Conservation (phyloP, 2,113 vertebrate genomes). For the Manacus vitellinus region DNA sequence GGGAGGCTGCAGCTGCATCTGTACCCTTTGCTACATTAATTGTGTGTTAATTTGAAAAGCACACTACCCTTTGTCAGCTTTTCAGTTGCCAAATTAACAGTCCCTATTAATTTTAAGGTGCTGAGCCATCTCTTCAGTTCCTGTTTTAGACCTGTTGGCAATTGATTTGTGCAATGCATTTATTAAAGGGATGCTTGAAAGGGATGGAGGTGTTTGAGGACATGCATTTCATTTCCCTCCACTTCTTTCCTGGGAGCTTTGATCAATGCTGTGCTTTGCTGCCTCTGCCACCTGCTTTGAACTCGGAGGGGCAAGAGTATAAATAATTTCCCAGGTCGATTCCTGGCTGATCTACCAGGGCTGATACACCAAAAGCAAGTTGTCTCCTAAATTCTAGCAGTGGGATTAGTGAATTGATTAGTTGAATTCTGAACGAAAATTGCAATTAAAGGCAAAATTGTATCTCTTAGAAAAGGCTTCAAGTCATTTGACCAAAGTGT, state of each 20-base stretch:
- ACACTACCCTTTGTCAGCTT: neutral
- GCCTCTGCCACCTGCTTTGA: constrained; percentile 14
- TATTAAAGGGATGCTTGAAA: neutral
- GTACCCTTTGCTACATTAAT: neutral
- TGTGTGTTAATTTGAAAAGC: neutral
- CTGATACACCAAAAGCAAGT: constrained; percentile 12
- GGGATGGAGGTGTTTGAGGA: neutral
- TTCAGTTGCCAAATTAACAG: neutral
- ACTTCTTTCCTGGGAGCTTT: constrained; percentile 11
- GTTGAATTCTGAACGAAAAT: constrained; percentile 56
- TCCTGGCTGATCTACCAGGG: neutral
- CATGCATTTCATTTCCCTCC: neutral
- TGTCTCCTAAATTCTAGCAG: constrained; percentile 9
- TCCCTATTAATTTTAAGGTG: neutral
- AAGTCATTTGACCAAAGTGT: neutral
- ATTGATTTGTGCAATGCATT: neutral
- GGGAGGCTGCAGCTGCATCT: neutral
- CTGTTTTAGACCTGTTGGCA: neutral
- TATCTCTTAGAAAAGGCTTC: neutral
- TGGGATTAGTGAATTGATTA: constrained; percentile 44
- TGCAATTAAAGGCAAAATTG: constrained; percentile 11
- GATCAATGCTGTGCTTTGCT: constrained; percentile 23
- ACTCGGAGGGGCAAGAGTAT: neutral
- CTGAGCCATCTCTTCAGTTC: neutral
- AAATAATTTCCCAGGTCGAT: constrained; percentile 36